Conservation (phyloP, 2,797 vertebrate species). For the Loriculus beryllinus region DNA sequence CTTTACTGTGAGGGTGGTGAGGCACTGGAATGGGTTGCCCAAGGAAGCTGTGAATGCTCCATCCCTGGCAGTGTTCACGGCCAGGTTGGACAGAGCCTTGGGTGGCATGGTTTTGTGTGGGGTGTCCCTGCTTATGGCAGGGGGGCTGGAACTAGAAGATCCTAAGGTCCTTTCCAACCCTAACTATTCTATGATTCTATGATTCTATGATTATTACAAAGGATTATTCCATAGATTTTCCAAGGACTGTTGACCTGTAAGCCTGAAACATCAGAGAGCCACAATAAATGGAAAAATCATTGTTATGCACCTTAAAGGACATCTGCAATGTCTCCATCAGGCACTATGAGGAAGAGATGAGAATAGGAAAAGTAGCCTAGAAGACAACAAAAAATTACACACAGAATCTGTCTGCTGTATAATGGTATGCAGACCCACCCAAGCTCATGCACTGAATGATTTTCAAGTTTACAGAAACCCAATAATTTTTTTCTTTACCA, state of each 20-base stretch:
- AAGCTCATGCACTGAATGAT: not conserved
- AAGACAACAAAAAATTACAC: not conserved
- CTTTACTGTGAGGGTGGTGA: too few relatives aligned
- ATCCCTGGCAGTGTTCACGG: too few relatives aligned
- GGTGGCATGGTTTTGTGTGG: too few relatives aligned
- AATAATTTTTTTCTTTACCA: not conserved
- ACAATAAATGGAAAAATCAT: constrained; percentile 70
- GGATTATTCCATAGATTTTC: not conserved
- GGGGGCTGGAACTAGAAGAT: too few relatives aligned
- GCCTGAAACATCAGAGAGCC: constrained; percentile 74
- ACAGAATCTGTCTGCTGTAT: not conserved
- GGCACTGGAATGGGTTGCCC: too few relatives aligned
- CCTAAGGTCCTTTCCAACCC: too few relatives aligned
- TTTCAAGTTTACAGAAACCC: not conserved
- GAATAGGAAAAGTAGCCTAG: not conserved
- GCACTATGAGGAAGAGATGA: constrained; percentile 52
- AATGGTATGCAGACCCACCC: not conserved
- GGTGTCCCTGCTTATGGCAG: too few relatives aligned
- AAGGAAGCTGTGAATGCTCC: too few relatives aligned
- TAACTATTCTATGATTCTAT: too few relatives aligned
- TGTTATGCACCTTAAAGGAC: constrained; percentile 49
- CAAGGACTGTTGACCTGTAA: constrained; percentile 58
- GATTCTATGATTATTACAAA: not conserved
- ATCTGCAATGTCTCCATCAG: constrained; percentile 69
- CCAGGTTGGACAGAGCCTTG: too few relatives aligned